phyloP scores from a whole-genome alignment of 2,797 vertebrate genomes.

The Simalia tracyae region DNA sequence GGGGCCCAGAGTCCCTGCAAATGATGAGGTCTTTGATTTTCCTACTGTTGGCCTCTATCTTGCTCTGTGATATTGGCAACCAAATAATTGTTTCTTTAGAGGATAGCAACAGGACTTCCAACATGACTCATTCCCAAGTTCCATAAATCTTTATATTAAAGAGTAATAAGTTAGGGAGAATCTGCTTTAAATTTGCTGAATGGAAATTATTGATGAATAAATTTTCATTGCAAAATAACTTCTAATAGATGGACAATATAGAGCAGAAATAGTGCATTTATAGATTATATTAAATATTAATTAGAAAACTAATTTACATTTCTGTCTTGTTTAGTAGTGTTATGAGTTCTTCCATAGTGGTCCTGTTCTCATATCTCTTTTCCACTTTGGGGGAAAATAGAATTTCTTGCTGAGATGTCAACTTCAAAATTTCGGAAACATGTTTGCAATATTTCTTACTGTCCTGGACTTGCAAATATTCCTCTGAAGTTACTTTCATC shows the following conservation, averaged over 20 bases:
- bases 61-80: neutral
- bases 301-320: neutral
- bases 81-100: neutral
- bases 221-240: neutral
- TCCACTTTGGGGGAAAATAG: neutral
- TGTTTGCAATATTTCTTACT: conserved; percentile 7
- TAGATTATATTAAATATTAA: neutral
- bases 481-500: neutral
- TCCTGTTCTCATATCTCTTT: neutral
- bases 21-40: no score
- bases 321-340: neutral
- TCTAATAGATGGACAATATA: neutral
- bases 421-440: neutral
- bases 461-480: neutral
- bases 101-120: neutral
- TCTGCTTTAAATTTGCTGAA: neutral
- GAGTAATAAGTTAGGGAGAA: neutral
- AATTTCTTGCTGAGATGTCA: neutral
- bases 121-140: neutral
- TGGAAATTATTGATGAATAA: neutral
- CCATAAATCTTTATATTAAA: neutral
- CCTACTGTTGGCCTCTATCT: neutral
- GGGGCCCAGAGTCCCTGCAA: no score
- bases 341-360: neutral
- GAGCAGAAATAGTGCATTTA: neutral